Conservation (phyloP, 2,113 vertebrate species). For the Melanotaenia duboulayi region DNA sequence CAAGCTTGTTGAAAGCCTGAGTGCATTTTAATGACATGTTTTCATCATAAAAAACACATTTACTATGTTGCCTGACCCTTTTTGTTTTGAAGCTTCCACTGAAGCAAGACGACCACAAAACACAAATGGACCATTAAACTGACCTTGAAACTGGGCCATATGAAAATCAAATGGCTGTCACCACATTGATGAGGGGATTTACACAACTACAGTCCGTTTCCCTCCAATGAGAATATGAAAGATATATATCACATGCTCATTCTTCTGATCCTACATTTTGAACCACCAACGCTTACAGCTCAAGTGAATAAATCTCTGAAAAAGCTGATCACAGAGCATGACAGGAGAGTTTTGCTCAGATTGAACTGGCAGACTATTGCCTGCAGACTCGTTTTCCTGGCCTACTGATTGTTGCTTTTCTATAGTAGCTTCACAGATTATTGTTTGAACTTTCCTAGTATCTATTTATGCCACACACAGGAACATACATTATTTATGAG, state of each 20-base stretch:
- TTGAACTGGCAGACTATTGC: conserved; percentile 35
- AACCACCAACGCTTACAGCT: conserved; percentile 42
- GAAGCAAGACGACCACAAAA: conserved; percentile 75
- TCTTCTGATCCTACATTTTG: conserved; percentile 54
- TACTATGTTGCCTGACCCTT: conserved; percentile 60
- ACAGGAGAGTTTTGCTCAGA: conserved; percentile 48
- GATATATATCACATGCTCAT: conserved; percentile 51
- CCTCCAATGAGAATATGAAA: conserved; percentile 52
- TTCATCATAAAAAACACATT: conserved; percentile 59
- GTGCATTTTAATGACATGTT: conserved; percentile 65
- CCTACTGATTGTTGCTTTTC: conserved; percentile 44
- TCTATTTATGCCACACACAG: background rate
- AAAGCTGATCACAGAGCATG: conserved; percentile 44
- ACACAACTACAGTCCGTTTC: conserved; percentile 45
- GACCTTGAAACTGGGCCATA: conserved; percentile 72
- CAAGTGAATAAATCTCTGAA: conserved; percentile 47
- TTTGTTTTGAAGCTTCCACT: conserved; percentile 75
- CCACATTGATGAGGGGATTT: conserved; percentile 39
- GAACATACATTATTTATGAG: conserved; percentile 18
- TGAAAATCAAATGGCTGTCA: conserved; percentile 73
- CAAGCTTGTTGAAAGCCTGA: conserved; percentile 35
- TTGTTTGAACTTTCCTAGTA: conserved; percentile 44
- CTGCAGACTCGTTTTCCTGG: conserved; percentile 54
- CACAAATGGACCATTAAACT: conserved; percentile 79
- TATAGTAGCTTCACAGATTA: conserved; percentile 33